Evolutionary conservation across 2,797 vertebrate species (phyloP).

Genomic region (Allobates femoralis): DNA sequence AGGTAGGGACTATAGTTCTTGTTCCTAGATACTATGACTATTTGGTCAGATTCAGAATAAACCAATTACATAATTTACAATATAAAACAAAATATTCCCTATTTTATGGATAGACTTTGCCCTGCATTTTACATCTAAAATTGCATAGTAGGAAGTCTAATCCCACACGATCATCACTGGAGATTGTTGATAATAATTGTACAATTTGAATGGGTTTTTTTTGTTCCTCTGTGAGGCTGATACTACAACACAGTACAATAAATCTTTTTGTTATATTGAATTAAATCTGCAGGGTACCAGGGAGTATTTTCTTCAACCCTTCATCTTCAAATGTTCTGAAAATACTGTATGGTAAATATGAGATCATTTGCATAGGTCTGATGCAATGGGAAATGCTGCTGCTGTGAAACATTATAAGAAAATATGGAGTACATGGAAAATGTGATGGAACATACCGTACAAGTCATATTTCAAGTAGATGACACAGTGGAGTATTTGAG

Average conservation of each 20-base stretch:
- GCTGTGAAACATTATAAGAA: conserved; percentile 45
- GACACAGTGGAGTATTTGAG: background rate
- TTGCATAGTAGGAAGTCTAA: conserved; percentile 41
- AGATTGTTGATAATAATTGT: conserved; percentile 41
- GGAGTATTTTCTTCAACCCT: conserved; percentile 47
- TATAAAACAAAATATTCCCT: conserved; percentile 26
- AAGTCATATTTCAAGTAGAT: background rate
- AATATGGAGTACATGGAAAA: background rate
- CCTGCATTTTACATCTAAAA: conserved; percentile 41
- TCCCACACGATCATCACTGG: conserved; percentile 35
- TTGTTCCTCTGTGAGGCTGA: conserved; percentile 39
- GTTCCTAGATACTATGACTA: background rate
- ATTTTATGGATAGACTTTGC: conserved; percentile 19
- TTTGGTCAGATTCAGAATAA: conserved; percentile 20
- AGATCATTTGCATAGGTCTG: conserved; percentile 62
- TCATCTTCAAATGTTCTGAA: conserved; percentile 54
- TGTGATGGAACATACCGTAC: background rate
- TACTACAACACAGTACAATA: conserved; percentile 56
- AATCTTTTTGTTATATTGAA: conserved; percentile 59
- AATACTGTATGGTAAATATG: conserved; percentile 57
- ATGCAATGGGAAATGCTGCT: conserved; percentile 43
- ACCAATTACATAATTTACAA: conserved; percentile 12
- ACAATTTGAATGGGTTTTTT: conserved; percentile 48
- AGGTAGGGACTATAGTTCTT: background rate
- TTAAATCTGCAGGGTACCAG: conserved; percentile 60